Evolutionary conservation across 1,140 invertebrate species (phyloP), one percentile per base, ranked within the genome.

Genomic region (Drosophila erecta): DNA sequence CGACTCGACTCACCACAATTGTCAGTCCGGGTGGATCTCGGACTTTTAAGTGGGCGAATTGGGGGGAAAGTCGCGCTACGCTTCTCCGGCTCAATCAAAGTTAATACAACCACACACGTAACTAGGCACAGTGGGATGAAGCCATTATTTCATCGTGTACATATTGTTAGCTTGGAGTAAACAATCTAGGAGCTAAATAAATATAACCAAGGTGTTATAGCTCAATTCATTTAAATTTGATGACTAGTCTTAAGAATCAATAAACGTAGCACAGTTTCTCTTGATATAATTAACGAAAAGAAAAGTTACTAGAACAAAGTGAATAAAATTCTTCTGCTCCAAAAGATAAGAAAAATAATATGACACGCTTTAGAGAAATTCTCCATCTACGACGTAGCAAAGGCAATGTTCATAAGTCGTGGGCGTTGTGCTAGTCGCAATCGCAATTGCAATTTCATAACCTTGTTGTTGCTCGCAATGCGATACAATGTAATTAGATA

Each of bases 401-500:
- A 14, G 5, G 51, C 76, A 79, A 54, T 43, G 61, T 61, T 50
- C 27, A n/a, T 12, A 44, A 46, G 59, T 81, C 44, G 83, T 81
- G 53, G 83, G 81, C 79, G 74, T 38, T 56, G 72, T 30, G 30
- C 30, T 30, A 30, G 58, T 67, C 41, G 53, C 41, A 71, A 56
- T 67, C 14, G 61, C 49, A 67, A 51, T 81, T 67, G 66, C 49
- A 38, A 69, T 69, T 69, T 55, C 41, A 64, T 61, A 58, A 61
- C 53, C 59, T 22, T 61, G 54, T 43, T 59, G 58, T 66, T 35
- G 64, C n/a, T 66, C 43, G 67, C 60, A 79, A 85, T 57, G 70
- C 64, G 81, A 87, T 74, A 73, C 76, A 46, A 69, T 59, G 83
- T 86, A 86, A 86, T 86, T 83, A 83, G 84, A 86, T 87, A 86